A percentile compares a stretch with the other conserved stretches of the same genome.
Conservation (phyloP, 2,888 invertebrate genomes). For the Amiota mariae region DNA sequence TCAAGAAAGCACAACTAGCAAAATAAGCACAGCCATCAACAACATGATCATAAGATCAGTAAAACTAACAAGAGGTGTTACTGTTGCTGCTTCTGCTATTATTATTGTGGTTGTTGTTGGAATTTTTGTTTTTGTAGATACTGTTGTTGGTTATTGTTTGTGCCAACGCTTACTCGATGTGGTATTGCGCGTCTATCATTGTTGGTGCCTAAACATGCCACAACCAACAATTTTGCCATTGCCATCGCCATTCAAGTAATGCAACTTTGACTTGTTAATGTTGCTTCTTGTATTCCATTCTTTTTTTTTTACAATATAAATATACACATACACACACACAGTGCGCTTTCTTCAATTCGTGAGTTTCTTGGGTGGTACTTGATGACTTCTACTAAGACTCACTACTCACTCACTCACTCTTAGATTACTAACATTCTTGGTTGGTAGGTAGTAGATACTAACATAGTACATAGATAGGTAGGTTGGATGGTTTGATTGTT, state of each 20-base stretch:
- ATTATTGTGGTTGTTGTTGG: conserved; percentile 1
- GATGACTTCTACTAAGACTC: conserved; percentile 19
- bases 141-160: conserved; percentile 54
- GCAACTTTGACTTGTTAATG: not conserved
- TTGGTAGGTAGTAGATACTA: conserved; percentile 39
- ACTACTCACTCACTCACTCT: conserved; percentile 5
- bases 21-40: conserved; percentile 17
- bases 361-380: conserved; percentile 59
- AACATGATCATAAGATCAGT: conserved; percentile 62
- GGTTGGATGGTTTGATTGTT: conserved; percentile 46
- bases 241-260: too few species aligned
- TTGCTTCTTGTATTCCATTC: not conserved
- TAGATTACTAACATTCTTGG: conserved; percentile 35
- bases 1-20: conserved; percentile 5
- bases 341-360: conserved; percentile 36
- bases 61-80: conserved; percentile 70
- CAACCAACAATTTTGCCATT: too few species aligned
- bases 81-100: conserved; percentile 33
- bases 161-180: conserved; percentile 25
- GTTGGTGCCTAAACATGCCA: too few species aligned
- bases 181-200: conserved; percentile 49
- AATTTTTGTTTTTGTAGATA: conserved; percentile 49
- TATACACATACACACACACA: conserved; percentile 5
- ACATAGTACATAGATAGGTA: not conserved
- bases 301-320: too few species aligned